A percentile compares a stretch with the other conserved stretches of the same genome.
Evolutionary conservation across 37 sponge, comb jelly and placozoan species (phyloP).

Genomic region (Haliclona indistincta): DNA sequence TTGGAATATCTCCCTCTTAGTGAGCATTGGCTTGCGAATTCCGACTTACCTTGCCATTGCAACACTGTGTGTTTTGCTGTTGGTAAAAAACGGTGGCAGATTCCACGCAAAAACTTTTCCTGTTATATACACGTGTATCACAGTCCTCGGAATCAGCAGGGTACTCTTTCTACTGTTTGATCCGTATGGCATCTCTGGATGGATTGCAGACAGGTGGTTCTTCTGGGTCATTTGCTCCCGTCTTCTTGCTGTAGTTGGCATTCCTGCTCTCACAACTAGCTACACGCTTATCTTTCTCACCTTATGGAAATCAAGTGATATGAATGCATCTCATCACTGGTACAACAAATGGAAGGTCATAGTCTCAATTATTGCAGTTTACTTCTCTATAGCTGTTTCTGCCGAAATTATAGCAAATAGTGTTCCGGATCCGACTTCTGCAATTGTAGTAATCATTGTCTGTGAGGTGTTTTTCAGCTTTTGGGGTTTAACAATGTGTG

Average conservation of each 20-base stretch:
- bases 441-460: conserved; percentile 8
- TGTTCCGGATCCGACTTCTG: conserved; percentile 2
- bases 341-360: conserved; percentile 18
- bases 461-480: conserved; percentile 35
- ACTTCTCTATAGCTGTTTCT: conserved; percentile 37
- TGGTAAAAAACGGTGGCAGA: conserved; percentile 28
- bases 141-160: conserved; percentile 47
- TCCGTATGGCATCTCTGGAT: conserved; percentile 27
- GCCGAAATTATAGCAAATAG: conserved; percentile 25
- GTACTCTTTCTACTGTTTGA: conserved; percentile 1
- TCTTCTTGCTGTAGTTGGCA: conserved; percentile 26
- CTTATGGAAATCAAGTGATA: conserved; percentile 6
- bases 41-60: conserved; percentile 19
- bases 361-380: conserved; percentile 6
- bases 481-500: conserved; percentile 49
- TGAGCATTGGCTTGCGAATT: neutral
- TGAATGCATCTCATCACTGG: conserved; percentile 25
- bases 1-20: conserved; percentile 14
- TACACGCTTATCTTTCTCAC: conserved; percentile 52
- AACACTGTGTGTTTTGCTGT: conserved; percentile 3
- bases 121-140: conserved; percentile 23
- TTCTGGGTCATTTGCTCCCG: conserved; percentile 39
- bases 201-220: neutral
- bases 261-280: conserved; percentile 56
- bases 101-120: conserved; percentile 43